Conservation (phyloP, 1,140 invertebrate species). For the Pectinophora gossypiella region DNA sequence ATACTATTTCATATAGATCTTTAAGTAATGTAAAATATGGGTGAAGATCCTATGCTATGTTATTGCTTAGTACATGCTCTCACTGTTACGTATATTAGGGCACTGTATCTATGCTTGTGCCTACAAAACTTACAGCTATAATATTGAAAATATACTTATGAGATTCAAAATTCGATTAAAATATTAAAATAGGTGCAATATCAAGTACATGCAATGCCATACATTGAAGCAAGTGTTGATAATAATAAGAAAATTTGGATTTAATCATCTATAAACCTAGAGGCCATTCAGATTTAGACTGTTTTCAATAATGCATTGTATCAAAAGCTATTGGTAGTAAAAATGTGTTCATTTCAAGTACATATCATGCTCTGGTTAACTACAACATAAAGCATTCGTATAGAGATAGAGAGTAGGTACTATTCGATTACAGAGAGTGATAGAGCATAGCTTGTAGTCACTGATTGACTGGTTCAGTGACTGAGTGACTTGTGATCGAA, state of each 20-base stretch:
- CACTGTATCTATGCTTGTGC: too few relatives aligned
- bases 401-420: slow-evolving; percentile 18
- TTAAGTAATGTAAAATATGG: too few relatives aligned
- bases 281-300: not conserved
- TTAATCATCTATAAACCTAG: not conserved
- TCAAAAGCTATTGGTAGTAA: not conserved
- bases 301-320: not conserved
- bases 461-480: too few relatives aligned
- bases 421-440: slow-evolving; percentile 32
- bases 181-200: slow-evolving; percentile 22
- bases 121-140: too few relatives aligned
- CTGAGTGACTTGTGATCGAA: too few relatives aligned
- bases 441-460: not conserved
- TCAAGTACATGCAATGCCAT: slow-evolving; percentile 31
- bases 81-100: too few relatives aligned
- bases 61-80: too few relatives aligned
- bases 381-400: slow-evolving; percentile 41
- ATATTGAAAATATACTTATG: too few relatives aligned
- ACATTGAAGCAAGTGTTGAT: slow-evolving; percentile 25
- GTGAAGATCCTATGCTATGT: too few relatives aligned
- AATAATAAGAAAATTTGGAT: slow-evolving; percentile 3
- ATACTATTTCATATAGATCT: too few relatives aligned
- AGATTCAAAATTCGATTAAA: too few relatives aligned
- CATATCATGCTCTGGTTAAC: slow-evolving; percentile 40
- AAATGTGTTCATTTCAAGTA: slow-evolving; percentile 8